Percentiles rank a stretch among this genome's conserved stretches.
Evolutionary conservation across 2,797 vertebrate genomes (phyloP).

Genomic region (Crypturellus tataupa): DNA sequence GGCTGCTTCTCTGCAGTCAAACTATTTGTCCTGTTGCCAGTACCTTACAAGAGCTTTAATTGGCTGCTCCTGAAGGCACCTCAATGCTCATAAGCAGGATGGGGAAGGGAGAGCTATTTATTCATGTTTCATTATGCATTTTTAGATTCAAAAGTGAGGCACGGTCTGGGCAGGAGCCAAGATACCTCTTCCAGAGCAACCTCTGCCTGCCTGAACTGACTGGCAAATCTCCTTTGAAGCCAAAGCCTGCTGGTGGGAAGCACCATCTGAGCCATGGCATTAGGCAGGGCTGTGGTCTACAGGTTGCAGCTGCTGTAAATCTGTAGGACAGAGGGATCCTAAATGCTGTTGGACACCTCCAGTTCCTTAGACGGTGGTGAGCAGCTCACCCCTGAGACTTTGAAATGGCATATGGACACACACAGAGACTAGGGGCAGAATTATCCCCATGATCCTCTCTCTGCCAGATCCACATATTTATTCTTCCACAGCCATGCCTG

Average conservation of each 20-base stretch:
- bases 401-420: background rate
- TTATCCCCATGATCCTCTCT: background rate
- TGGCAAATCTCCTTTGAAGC: background rate
- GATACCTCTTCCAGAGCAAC: background rate
- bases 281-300: background rate
- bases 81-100: background rate
- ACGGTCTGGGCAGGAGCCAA: background rate
- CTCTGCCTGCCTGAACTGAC: rapidly evolving
- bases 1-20: background rate
- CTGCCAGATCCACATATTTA: background rate
- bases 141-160: constrained; percentile 1
- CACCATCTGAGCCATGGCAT: background rate
- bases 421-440: background rate
- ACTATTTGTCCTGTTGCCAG: background rate
- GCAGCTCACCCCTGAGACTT: background rate
- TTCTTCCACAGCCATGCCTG: background rate
- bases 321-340: background rate
- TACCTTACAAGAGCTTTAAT: background rate
- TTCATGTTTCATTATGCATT: background rate
- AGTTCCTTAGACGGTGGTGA: background rate
- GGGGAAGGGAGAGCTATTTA: background rate
- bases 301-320: background rate
- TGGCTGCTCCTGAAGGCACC: background rate
- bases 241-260: background rate
- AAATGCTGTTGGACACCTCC: background rate